Evolutionary conservation across 2,797 vertebrate genomes (phyloP), one percentile per base, ranked within the genome.

Genomic region (Corythornis leucogaster): DNA sequence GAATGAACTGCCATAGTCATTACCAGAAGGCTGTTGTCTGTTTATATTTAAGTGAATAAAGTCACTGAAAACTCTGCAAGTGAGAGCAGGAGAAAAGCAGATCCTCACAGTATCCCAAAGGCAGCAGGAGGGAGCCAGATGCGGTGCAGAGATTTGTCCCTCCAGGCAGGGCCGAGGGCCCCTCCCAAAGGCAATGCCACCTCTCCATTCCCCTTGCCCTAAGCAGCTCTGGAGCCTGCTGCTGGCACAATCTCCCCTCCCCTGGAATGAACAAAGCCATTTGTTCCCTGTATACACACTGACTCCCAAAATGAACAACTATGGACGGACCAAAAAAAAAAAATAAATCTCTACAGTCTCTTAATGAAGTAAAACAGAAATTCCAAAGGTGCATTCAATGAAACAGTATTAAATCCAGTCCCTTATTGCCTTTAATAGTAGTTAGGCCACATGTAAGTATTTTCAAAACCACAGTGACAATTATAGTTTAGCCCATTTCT

Each of bases 151-250:
- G 25, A 45, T n/a, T 9, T 53, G 53, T 42, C 50, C 8, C 15
- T 45, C 30, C 53, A 33, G 48, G 19, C 8, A 0, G 0, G 0
- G 42, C 57, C 3, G 5, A 76, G 42, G 80, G 35, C 12, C 18
- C 1, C n/a, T 54, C 38, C 76, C 2, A 1, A 67, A 83, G 70
- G 30, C 24, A 42, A 4, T 1, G 2, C 48, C 76, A 85, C 53
- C 57, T 40, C 81, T 28, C 63, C 17, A 3, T 31, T 30, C 15
- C 38, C 53, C 59, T 69, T 1, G 1, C 42, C 31, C 55, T 6
- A 0, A 0, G 0, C 8, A 2, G 71, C 71, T 20, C 85, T 22
- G 22, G n/a, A 82, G 73, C 61, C 58, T 70, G 63, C 66, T n/a
- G 17, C 73, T 48, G 76, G 61, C 76, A 66, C 38, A 17, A 2